Percentiles rank a stretch among this genome's conserved stretches.
Conservation (phyloP, 2,797 vertebrate genomes). For the Hyperoplus lanceolatus region DNA sequence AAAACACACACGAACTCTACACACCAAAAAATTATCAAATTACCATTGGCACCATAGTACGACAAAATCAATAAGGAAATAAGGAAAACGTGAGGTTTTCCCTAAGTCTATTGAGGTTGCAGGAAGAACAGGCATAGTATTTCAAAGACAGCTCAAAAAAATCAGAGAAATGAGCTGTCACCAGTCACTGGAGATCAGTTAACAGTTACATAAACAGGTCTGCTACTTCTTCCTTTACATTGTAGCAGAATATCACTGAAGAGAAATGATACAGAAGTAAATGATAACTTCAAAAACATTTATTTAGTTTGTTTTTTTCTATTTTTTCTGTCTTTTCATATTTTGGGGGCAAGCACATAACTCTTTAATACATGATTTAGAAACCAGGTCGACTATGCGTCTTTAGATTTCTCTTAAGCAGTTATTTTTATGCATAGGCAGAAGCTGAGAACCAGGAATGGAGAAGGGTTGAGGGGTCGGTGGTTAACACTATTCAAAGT, state of each 20-base stretch:
- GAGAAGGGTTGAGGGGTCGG: conserved; percentile 3
- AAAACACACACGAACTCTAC: conserved; percentile 11
- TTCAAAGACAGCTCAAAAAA: neutral
- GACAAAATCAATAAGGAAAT: neutral
- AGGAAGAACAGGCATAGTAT: conserved; percentile 3
- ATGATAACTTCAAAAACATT: neutral
- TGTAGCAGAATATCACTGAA: neutral
- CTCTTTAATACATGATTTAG: conserved; percentile 48
- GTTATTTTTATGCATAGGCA: conserved; percentile 19
- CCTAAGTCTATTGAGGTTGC: neutral
- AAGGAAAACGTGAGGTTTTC: neutral
- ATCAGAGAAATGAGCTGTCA: conserved; percentile 15
- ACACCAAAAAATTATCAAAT: conserved; percentile 4
- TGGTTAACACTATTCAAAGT: conserved; percentile 12
- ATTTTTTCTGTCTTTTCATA: conserved; percentile 28
- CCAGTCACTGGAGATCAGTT: conserved; percentile 11
- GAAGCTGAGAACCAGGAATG: conserved; percentile 29
- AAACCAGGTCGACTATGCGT: conserved; percentile 60
- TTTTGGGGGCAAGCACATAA: conserved; percentile 33
- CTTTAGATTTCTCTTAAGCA: conserved; percentile 30
- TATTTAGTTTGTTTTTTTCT: conserved; percentile 14
- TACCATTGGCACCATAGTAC: neutral
- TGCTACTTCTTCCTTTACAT: neutral
- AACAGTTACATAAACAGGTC: neutral
- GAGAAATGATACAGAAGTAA: neutral